Evolutionary conservation across 2,888 invertebrate genomes (phyloP).

Genomic region (Anoplius nigerrimus): DNA sequence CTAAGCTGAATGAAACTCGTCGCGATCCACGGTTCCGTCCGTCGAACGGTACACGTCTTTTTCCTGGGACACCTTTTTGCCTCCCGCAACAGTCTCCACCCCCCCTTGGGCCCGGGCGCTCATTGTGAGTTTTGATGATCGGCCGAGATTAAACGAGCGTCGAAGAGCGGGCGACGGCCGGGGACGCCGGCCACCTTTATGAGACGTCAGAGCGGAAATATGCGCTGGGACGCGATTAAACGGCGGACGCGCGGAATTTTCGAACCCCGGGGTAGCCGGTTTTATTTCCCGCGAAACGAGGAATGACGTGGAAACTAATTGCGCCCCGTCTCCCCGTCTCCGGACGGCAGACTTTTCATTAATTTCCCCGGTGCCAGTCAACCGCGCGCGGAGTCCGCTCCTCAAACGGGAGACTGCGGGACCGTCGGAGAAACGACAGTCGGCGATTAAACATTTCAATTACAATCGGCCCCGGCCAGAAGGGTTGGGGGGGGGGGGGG

Average conservation of each 20-base stretch:
- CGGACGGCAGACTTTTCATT: neutral
- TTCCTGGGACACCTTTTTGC: conserved; percentile 20
- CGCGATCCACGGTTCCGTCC: conserved; percentile 45
- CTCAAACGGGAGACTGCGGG: too few species aligned
- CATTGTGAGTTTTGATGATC: too few species aligned
- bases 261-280: neutral
- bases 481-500: too few species aligned
- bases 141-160: too few species aligned
- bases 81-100: too few species aligned
- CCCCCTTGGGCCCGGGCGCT: too few species aligned
- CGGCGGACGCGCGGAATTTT: conserved; percentile 1
- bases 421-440: too few species aligned
- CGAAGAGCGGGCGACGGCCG: too few species aligned
- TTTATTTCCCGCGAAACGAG: neutral
- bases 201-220: conserved; percentile 8
- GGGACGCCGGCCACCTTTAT: neutral
- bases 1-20: conserved; percentile 31
- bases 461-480: too few species aligned
- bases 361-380: neutral
- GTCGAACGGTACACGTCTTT: conserved; percentile 44
- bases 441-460: too few species aligned
- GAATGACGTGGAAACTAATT: neutral
- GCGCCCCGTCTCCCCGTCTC: neutral
- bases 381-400: too few species aligned
- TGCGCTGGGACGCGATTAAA: conserved; percentile 6